A percentile compares a stretch with the other conserved stretches of the same genome.
Conservation (phyloP, 2,113 vertebrate genomes). For the Catharus fuscescens region DNA sequence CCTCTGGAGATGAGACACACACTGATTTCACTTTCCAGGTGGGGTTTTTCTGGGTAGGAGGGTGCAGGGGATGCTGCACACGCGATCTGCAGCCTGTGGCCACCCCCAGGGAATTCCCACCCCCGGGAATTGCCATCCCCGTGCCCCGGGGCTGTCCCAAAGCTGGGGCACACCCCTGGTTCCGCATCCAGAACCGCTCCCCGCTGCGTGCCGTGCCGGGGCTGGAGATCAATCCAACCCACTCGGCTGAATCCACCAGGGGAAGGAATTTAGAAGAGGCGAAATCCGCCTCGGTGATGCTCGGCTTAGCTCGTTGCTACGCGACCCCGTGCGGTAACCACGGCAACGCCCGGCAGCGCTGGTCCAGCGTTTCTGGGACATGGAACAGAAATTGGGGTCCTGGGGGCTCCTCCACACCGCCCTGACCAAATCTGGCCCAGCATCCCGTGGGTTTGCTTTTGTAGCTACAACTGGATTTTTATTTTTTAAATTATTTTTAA, state of each 20-base stretch:
- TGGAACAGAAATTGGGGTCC: not conserved
- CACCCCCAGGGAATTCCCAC: too few relatives aligned
- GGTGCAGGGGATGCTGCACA: not conserved
- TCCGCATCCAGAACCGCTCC: not conserved
- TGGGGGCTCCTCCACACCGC: not conserved
- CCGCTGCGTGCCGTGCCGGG: constrained; percentile 36
- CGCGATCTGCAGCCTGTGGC: not conserved
- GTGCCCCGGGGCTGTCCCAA: not conserved
- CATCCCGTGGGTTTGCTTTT: not conserved
- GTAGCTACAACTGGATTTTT: not conserved
- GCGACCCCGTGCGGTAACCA: constrained; percentile 70
- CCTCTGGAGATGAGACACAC: not conserved
- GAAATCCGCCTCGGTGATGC: constrained; percentile 50
- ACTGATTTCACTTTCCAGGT: not conserved
- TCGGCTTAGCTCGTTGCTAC: constrained; percentile 73
- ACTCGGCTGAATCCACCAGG: constrained; percentile 38
- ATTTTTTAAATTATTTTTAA: not conserved
- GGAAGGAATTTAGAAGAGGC: not conserved
- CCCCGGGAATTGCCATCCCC: too few relatives aligned
- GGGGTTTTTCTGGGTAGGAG: not conserved
- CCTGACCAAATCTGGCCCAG: not conserved
- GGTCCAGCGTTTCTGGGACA: not conserved
- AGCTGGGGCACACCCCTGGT: accelerated
- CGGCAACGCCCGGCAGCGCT: constrained; percentile 51
- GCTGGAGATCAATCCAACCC: constrained; percentile 36